A percentile compares a stretch with the other conserved stretches of the same genome.
phyloP scores from a whole-genome alignment of 2,888 invertebrate species.

The Watsonalla cultraria region DNA sequence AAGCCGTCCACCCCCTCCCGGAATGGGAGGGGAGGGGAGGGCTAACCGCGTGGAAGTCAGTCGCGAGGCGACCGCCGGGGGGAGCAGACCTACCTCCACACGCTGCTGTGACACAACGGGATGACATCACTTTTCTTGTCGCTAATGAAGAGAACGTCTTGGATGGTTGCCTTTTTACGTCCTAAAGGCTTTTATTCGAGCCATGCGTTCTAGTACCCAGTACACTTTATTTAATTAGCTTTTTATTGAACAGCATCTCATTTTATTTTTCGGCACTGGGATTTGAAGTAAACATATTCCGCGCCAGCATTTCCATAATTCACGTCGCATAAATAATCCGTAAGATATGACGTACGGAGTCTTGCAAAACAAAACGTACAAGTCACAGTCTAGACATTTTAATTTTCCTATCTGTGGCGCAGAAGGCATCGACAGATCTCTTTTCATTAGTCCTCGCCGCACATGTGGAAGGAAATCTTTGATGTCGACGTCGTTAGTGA shows the following conservation, averaged over 20 bases:
- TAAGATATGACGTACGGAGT: constrained; percentile 30
- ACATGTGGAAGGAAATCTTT: constrained; percentile 69
- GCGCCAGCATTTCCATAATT: constrained; percentile 38
- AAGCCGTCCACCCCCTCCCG: constrained; percentile 68
- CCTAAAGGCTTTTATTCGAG: constrained; percentile 42
- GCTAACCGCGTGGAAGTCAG: constrained; percentile 66
- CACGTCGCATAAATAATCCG: constrained; percentile 34
- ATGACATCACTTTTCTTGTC: constrained; percentile 78
- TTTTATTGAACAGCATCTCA: constrained; percentile 15
- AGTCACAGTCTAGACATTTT: constrained; percentile 72
- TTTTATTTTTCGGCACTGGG: constrained; percentile 12
- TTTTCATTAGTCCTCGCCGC: constrained; percentile 61
- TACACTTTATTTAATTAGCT: constrained; percentile 46
- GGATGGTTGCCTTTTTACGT: constrained; percentile 56
- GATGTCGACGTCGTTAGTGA: constrained; percentile 66
- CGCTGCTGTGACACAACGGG: constrained; percentile 69
- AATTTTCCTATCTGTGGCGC: constrained; percentile 72
- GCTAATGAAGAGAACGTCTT: constrained; percentile 76
- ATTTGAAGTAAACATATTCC: constrained; percentile 24
- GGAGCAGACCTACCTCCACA: constrained; percentile 58
- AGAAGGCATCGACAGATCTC: constrained; percentile 61
- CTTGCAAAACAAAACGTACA: constrained; percentile 56
- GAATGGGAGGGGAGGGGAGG: constrained; percentile 40
- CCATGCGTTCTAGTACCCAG: constrained; percentile 38
- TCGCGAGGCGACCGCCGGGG: constrained; percentile 65